Conservation (phyloP, 2,113 vertebrate species). For the Donacobius atricapilla region DNA sequence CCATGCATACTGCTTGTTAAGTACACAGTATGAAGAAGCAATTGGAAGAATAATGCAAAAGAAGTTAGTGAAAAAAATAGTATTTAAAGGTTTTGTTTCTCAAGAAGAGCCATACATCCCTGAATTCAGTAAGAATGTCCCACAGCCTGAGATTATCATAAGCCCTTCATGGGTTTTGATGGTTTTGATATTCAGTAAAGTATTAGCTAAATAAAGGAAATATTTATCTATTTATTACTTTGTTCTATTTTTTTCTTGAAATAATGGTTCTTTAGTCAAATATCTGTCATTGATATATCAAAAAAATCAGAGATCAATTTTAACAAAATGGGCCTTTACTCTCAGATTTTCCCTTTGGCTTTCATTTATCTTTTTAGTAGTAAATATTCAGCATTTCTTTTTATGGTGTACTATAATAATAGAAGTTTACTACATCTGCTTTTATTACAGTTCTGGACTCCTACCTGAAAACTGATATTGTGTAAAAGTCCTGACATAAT, state of each 20-base stretch:
- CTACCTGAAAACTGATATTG: neutral
- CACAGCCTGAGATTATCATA: neutral
- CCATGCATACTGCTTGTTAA: neutral
- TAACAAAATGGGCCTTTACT: neutral
- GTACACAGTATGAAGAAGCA: neutral
- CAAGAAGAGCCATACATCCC: neutral
- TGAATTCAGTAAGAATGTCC: neutral
- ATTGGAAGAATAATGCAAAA: neutral
- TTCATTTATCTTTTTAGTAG: neutral
- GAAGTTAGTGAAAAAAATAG: neutral
- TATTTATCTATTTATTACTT: neutral
- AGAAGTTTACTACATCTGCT: neutral
- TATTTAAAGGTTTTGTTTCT: neutral
- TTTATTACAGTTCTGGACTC: neutral
- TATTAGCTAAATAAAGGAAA: neutral
- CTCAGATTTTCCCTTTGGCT: neutral
- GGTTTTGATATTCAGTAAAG: neutral
- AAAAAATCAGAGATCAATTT: neutral
- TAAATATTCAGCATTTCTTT: neutral
- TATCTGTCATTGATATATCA: rapidly evolving
- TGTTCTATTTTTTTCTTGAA: neutral
- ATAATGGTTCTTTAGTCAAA: neutral
- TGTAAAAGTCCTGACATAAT: neutral
- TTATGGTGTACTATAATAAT: neutral
- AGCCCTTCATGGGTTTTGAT: neutral